A percentile compares a stretch with the other conserved stretches of the same genome.
Evolutionary conservation across 2,797 vertebrate genomes (phyloP).

Genomic region (Pelobates cultripes): DNA sequence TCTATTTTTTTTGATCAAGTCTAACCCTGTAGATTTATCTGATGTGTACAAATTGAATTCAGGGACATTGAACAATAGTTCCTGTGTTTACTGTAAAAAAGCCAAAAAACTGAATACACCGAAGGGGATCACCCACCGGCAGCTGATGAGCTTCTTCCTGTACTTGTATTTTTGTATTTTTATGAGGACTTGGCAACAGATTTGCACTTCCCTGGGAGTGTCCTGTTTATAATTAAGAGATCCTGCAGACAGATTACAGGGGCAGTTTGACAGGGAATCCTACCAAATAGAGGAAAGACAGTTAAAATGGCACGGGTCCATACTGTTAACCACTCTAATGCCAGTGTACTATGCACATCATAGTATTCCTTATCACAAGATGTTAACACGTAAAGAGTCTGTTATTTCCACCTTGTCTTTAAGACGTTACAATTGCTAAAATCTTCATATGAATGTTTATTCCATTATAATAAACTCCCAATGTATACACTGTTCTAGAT

Average conservation of each 20-base stretch:
- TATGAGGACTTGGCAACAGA: conserved; percentile 51
- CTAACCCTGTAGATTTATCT: conserved; percentile 14
- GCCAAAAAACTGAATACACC: conserved; percentile 24
- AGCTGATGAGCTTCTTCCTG: conserved; percentile 54
- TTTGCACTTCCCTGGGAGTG: conserved; percentile 51
- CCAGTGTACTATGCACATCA: not conserved
- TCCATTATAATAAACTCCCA: not conserved
- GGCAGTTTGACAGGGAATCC: conserved; percentile 39
- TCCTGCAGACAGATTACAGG: conserved; percentile 48
- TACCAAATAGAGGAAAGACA: conserved; percentile 31
- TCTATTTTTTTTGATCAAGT: not conserved
- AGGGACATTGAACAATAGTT: conserved; percentile 48
- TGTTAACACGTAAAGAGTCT: too few relatives aligned
- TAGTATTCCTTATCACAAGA: too few relatives aligned
- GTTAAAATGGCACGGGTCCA: not conserved
- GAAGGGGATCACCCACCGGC: conserved; percentile 44
- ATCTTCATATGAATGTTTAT: not conserved
- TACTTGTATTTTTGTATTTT: conserved; percentile 49
- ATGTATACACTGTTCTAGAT: too few relatives aligned
- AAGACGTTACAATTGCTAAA: too few relatives aligned
- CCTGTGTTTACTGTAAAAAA: conserved; percentile 46
- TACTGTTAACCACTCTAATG: not conserved
- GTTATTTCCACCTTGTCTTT: too few relatives aligned
- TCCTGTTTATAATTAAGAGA: conserved; percentile 57
- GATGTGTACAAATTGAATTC: conserved; percentile 18